Percentiles rank a stretch among this genome's conserved stretches.
phyloP scores from a whole-genome alignment of 2,797 vertebrate species.

The Mus caroli region DNA sequence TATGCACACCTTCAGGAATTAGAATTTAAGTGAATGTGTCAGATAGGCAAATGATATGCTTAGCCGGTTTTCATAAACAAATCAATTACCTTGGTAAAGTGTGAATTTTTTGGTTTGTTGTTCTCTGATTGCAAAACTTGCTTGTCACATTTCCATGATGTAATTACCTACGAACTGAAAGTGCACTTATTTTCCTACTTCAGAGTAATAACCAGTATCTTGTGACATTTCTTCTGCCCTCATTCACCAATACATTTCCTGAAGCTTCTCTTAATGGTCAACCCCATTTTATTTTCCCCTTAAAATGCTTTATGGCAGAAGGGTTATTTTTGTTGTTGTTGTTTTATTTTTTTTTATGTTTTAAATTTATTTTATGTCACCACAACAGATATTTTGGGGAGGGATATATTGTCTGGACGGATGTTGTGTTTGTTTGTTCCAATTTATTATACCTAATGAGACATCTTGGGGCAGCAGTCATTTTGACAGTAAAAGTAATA shows the following conservation, averaged over 20 bases:
- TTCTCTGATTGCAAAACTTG: constrained; percentile 63
- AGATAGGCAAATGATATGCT: constrained; percentile 76
- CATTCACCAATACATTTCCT: background rate
- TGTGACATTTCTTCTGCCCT: constrained; percentile 51
- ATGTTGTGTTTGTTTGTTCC: constrained; percentile 82
- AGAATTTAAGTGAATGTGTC: constrained; percentile 77
- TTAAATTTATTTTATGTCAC: constrained; percentile 37
- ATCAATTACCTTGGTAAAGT: constrained; percentile 75
- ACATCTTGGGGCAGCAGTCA: constrained; percentile 86
- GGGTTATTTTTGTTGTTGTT: background rate
- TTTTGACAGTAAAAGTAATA: constrained; percentile 91
- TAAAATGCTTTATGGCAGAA: constrained; percentile 57
- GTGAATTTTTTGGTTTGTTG: constrained; percentile 49
- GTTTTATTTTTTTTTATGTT: background rate
- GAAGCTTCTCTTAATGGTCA: constrained; percentile 22
- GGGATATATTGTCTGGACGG: constrained; percentile 57
- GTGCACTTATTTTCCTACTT: constrained; percentile 62
- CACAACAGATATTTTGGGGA: constrained; percentile 68
- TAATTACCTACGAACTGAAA: constrained; percentile 1
- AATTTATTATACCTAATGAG: constrained; percentile 89
- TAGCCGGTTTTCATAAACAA: constrained; percentile 81
- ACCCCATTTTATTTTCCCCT: constrained; percentile 65
- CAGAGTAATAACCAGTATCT: background rate
- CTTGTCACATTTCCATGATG: constrained; percentile 52
- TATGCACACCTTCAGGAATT: constrained; percentile 74